Base-by-base conservation (phyloP, 2,113 vertebrate species). In the Chrysemys picta region DNA sequence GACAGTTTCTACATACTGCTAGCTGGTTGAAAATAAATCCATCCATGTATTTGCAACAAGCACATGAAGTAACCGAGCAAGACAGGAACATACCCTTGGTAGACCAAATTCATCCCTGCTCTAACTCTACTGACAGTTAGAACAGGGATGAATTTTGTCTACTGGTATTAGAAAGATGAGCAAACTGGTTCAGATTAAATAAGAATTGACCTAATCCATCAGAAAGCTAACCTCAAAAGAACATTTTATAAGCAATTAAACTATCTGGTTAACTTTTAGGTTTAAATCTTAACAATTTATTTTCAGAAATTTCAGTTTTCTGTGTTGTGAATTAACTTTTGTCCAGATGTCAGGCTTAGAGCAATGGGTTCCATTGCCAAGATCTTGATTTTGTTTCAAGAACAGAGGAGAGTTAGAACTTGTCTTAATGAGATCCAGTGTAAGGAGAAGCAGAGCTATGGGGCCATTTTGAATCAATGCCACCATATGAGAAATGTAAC, bases 101-200 rank as follows among this genome's bases (percentile, higher is more conserved):
- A 84, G 54, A 91, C 87, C 85, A 93, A 88, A 96, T 95, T 95
- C 83, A 17, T 94, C 35, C 85, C 29, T 82, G 2, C 10, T 85
- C 10, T 83, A 90, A 91, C 85, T 94, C 35, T 45, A 56, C 72
- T 89, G 76, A 89, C 16, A 59, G 22, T 62, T 93, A 89, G 53
- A 89, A 49, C 12, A 80, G 75, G 42, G 35, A 76, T 92, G 76
- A 86, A 84, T 62, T 62, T 47, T 35, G 22, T 65, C 87, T 80
- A 72, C 69, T 85, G 53, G 62, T 50, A 86, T 85, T 76, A 82
- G 31, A 10, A 27, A 69, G 62, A 91, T 10, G 12, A 72, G 27
- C 19, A 93, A 94, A 84, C 1, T 80, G 35, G 54, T 88, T 84
- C 53, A 80, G 21, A 89, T 82, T 89, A 81, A 79, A 93, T 80